Evolutionary conservation across 2,888 invertebrate genomes (phyloP).

Genomic region (Atethmia centrago): DNA sequence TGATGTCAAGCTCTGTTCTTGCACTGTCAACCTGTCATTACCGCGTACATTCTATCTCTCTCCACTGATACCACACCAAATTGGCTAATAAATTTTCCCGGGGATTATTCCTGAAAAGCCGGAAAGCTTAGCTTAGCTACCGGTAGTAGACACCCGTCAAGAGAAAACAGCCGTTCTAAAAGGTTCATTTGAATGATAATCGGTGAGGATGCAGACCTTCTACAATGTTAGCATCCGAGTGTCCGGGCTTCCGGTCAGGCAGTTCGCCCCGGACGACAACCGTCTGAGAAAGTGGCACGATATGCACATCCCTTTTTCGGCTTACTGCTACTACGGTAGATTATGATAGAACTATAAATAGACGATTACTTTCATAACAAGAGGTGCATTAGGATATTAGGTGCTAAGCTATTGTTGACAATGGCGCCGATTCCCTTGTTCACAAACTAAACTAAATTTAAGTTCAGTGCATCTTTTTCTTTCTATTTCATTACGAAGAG

Average conservation of each 20-base stretch:
- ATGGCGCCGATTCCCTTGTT: too few species aligned
- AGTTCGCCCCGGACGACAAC: conserved; percentile 62
- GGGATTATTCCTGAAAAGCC: conserved; percentile 40
- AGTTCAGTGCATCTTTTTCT: too few species aligned
- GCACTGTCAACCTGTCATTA: conserved; percentile 4
- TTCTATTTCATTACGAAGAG: too few species aligned
- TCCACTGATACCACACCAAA: neutral
- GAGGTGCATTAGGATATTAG: neutral
- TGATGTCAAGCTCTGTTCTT: neutral
- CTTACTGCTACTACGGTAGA: conserved; percentile 5
- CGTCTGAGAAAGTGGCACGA: conserved; percentile 67
- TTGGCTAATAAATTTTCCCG: conserved; percentile 33
- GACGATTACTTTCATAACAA: neutral
- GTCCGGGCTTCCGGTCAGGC: conserved; percentile 66
- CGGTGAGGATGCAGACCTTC: conserved; percentile 66
- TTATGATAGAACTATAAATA: neutral
- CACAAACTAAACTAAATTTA: too few species aligned
- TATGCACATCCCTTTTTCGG: conserved; percentile 22
- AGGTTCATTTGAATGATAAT: conserved; percentile 70
- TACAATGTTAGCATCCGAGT: conserved; percentile 61
- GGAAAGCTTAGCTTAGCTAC: conserved; percentile 42
- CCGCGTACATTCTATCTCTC: neutral
- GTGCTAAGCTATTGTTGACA: too few species aligned
- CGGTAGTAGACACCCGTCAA: conserved; percentile 17
- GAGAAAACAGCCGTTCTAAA: conserved; percentile 49